phyloP scores from a whole-genome alignment of 2,888 invertebrate species.

The Drosophila fungiperda region DNA sequence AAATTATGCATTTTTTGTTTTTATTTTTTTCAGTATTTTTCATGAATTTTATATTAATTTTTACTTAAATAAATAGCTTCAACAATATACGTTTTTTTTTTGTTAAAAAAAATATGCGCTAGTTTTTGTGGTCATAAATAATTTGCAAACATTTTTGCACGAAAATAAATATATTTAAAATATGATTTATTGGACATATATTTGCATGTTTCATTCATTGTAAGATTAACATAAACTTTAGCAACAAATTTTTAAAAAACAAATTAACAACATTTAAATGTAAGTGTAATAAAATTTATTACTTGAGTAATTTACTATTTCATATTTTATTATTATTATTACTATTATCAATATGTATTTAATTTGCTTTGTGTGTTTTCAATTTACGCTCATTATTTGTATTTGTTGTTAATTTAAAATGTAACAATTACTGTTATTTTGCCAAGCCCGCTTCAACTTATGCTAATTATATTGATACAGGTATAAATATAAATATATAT shows the following conservation, averaged over 20 bases:
- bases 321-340: constrained; percentile 24
- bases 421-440: constrained; percentile 60
- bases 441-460: constrained; percentile 79
- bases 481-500: constrained; percentile 18
- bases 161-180: constrained; percentile 48
- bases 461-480: constrained; percentile 12
- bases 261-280: constrained; percentile 72
- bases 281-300: constrained; percentile 67
- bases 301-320: constrained; percentile 74
- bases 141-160: constrained; percentile 18
- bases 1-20: constrained; percentile 28
- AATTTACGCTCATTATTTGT: constrained; percentile 22
- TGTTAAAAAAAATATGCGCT: constrained; percentile 13
- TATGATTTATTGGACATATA: constrained; percentile 39
- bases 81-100: constrained; percentile 33
- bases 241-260: constrained; percentile 73
- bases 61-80: constrained; percentile 42
- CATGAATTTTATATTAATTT: constrained; percentile 11
- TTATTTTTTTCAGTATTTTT: neutral
- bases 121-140: constrained; percentile 29
- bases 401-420: constrained; percentile 28
- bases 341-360: constrained; percentile 22
- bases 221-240: constrained; percentile 74
- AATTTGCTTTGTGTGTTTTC: constrained; percentile 43
- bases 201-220: constrained; percentile 34